These are phyloP conservation scores for Noctua comes DNA, from an alignment of 2,888 invertebrate genomes.

Conservation along the genomic window DNA sequence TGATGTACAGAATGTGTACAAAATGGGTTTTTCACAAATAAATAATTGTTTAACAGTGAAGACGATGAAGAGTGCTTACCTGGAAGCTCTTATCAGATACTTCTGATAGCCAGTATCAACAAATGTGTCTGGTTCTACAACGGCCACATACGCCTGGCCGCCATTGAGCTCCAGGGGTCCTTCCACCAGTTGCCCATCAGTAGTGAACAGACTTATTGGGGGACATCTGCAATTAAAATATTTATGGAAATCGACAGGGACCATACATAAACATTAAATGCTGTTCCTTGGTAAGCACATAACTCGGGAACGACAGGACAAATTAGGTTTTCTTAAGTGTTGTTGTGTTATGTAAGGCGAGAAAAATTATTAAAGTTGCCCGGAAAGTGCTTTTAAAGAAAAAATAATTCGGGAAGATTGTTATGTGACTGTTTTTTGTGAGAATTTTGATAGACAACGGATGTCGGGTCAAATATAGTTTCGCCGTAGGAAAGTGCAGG, in stretches of 20 bases:
- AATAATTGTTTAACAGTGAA: not conserved
- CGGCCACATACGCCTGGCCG: slow-evolving; percentile 82
- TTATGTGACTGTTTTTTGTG: not conserved
- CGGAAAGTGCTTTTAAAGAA: not conserved
- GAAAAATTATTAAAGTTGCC: not conserved
- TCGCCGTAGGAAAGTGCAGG: too few species aligned
- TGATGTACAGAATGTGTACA: too few species aligned
- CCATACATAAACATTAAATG: not conserved
- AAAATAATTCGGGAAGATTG: not conserved
- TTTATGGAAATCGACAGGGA: not conserved
- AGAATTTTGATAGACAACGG: not conserved
- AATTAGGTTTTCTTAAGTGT: not conserved
- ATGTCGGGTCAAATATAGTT: not conserved
- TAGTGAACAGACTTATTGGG: slow-evolving; percentile 79
- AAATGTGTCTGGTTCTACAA: slow-evolving; percentile 76
- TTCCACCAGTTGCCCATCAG: slow-evolving; percentile 75
- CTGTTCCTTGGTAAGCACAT: not conserved
- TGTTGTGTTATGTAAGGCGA: not conserved
- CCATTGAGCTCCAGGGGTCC: slow-evolving; percentile 76
- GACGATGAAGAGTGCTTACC: slow-evolving; percentile 67
- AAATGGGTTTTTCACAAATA: not conserved
- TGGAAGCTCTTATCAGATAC: slow-evolving; percentile 82
- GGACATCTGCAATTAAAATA: slow-evolving; percentile 69
- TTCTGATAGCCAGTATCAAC: slow-evolving; percentile 82
- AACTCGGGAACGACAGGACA: not conserved